Evolutionary conservation across 2,888 invertebrate genomes (phyloP).

Genomic region (Drosophila vallismaia): DNA sequence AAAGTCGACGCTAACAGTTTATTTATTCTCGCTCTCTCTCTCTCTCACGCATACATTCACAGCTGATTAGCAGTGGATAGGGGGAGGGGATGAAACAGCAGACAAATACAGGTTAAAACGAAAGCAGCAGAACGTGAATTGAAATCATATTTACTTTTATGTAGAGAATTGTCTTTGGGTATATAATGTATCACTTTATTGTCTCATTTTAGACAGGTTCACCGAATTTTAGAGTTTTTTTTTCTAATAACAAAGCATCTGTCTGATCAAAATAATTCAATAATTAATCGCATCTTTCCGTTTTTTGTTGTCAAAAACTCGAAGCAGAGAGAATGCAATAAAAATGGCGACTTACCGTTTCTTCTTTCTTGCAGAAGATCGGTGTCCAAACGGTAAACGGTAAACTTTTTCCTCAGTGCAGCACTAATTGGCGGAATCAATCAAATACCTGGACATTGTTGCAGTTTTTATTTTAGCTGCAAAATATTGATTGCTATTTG

Average conservation of each 20-base stretch:
- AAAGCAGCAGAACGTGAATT: constrained; percentile 64
- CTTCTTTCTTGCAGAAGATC: constrained; percentile 27
- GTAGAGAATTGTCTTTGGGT: neutral
- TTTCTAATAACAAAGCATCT: constrained; percentile 11
- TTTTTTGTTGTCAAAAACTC: constrained; percentile 8
- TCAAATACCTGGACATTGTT: constrained; percentile 49
- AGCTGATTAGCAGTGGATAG: constrained; percentile 56
- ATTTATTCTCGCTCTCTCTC: constrained; percentile 46
- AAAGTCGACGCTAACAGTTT: constrained; percentile 51
- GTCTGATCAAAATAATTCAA: constrained; percentile 34
- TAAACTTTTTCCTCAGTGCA: constrained; percentile 20
- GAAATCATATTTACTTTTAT: constrained; percentile 61
- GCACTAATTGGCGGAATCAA: constrained; percentile 46
- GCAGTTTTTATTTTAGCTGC: constrained; percentile 57
- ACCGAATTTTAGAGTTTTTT: constrained; percentile 29
- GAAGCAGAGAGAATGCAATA: constrained; percentile 49
- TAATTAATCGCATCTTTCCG: constrained; percentile 19
- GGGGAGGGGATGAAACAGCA: constrained; percentile 34
- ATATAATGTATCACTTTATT: constrained; percentile 17
- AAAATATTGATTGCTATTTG: constrained; percentile 51
- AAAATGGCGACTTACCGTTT: constrained; percentile 72
- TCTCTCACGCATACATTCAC: constrained; percentile 33
- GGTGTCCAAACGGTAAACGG: constrained; percentile 35
- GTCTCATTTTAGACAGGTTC: constrained; percentile 36
- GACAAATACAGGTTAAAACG: constrained; percentile 45